Percentiles rank a stretch among this genome's conserved stretches.
phyloP scores from a whole-genome alignment of 2,888 invertebrate species.

The Andrena bicolor region DNA sequence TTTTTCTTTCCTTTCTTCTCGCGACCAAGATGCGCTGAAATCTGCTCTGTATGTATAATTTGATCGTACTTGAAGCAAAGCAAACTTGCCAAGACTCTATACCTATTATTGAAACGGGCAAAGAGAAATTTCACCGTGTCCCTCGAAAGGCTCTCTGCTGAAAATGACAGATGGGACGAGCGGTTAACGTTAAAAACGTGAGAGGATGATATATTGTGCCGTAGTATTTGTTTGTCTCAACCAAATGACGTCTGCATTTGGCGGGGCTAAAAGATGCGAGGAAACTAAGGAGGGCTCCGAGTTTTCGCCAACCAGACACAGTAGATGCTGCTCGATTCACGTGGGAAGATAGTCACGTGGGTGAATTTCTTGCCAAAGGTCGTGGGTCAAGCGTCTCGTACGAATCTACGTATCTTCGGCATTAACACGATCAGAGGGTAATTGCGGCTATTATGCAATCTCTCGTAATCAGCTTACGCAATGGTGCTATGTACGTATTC shows the following conservation, averaged over 20 bases:
- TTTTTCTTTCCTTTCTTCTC: too few relatives aligned
- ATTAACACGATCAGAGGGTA: slow-evolving; percentile 34
- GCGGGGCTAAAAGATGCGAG: slow-evolving; percentile 22
- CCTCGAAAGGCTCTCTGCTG: neutral
- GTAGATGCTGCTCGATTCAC: slow-evolving; percentile 47
- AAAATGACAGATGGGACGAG: neutral
- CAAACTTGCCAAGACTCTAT: too few relatives aligned
- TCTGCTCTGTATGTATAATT: neutral
- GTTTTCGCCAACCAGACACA: slow-evolving; percentile 45
- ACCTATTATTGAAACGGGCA: neutral
- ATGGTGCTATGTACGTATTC: slow-evolving; percentile 6
- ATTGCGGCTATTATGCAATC: slow-evolving; percentile 33
- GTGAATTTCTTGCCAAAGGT: slow-evolving; percentile 69
- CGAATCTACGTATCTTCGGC: slow-evolving; percentile 42
- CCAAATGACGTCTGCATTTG: neutral
- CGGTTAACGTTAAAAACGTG: neutral
- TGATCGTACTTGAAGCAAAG: too few relatives aligned
- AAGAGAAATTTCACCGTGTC: neutral
- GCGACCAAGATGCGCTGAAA: neutral
- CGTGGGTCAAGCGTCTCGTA: slow-evolving; percentile 52
- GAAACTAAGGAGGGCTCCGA: slow-evolving; percentile 23
- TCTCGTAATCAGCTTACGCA: neutral
- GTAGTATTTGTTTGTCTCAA: neutral
- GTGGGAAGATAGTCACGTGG: slow-evolving; percentile 69
- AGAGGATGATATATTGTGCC: neutral